Evolutionary conservation across 2,888 invertebrate genomes (phyloP), one percentile per base, ranked within the genome.

Genomic region (Dugesia japonica): DNA sequence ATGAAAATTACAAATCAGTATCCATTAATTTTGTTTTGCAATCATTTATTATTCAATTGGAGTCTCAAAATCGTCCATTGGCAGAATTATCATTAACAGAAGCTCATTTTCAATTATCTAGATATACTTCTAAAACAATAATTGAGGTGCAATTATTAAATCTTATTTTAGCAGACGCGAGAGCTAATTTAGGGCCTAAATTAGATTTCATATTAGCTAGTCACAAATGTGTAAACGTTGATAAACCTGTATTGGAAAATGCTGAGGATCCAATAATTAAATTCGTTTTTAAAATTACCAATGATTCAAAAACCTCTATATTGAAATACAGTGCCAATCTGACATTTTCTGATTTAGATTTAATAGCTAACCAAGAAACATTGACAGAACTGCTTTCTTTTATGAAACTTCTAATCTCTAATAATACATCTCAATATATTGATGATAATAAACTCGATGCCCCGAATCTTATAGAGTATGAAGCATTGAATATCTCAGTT

Each of bases 151-250:
- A 92, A 15, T 92, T 95, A 73, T 94, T 94, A 85, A 92, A 93
- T 81, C 87, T 95, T 80, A 87, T 95, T 77, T 86, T 95, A 76
- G 94, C 92, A 0, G 95, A 95, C 86, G 94, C 94, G 73, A 87
- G 94, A 83, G 94, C 95, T 86, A 92, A 92, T 20, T 92, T 91
- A 85, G 94, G 95, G 0, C 90, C 90, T 0, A 94, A 95, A 87
- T 95, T 93, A 86, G 94, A 94, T 84, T 87, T 95, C 74, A 87
- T 95, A 9, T 89, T 94, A 20, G 94, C 94, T 28, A 94, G 93
- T 83, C 94, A 95, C 85, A 91, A 91, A 17, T 38, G 13, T 17
- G 17, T 38, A 38, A 17, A 13, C 9, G 17, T 13, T 38, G 38
- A 38, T 38, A 38, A 17, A 38, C 17, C 13, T 38, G 13, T 38